phyloP scores from a whole-genome alignment of 92 coral and sea anemone species.

The Zoanthus solanderi region DNA sequence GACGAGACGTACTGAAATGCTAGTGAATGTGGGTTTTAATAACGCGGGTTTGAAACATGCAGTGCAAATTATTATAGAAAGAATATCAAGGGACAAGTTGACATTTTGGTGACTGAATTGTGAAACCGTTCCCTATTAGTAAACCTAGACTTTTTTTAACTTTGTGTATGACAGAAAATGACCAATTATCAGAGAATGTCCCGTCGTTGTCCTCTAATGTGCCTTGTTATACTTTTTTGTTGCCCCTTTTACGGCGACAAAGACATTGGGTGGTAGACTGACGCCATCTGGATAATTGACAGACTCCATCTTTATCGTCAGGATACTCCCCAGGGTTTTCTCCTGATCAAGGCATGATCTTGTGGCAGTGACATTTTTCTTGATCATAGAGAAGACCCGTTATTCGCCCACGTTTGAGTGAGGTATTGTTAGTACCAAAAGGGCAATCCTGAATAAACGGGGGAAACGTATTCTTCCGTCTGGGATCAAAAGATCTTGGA shows the following conservation, averaged over 20 bases:
- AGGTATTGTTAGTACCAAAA: background rate
- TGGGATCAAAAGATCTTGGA: background rate
- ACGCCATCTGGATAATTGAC: slow-evolving; percentile 2
- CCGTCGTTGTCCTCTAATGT: slow-evolving; percentile 13
- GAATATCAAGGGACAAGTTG: no score
- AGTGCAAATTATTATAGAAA: no score
- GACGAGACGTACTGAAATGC: no score
- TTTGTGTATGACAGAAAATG: no score
- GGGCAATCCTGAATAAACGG: background rate
- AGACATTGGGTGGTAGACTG: slow-evolving; percentile 43
- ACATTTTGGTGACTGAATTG: no score
- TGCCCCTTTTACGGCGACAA: slow-evolving; percentile 61
- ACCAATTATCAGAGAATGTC: no score
- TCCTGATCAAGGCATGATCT: background rate
- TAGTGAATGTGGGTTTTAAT: no score
- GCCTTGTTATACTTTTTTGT: slow-evolving; percentile 65
- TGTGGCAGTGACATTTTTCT: background rate
- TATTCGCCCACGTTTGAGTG: background rate
- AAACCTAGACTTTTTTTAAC: no score
- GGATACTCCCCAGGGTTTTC: background rate
- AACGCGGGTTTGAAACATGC: no score
- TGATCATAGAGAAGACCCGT: background rate
- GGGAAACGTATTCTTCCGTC: background rate
- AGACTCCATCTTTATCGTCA: background rate
- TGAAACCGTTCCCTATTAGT: no score